Evolutionary conservation across 2,797 vertebrate genomes (phyloP).

Genomic region (Peromyscus nudipes): DNA sequence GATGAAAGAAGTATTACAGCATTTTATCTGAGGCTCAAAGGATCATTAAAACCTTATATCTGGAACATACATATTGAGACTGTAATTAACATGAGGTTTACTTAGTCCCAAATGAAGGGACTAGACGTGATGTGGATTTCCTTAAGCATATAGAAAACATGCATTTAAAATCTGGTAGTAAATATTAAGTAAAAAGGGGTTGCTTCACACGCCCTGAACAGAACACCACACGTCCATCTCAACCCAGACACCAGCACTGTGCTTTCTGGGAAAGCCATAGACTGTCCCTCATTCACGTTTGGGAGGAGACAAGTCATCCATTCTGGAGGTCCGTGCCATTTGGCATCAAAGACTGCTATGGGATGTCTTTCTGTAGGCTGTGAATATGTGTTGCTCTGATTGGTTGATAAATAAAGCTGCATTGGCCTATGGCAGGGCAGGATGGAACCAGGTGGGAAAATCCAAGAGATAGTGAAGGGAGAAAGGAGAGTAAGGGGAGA

Average conservation of each 20-base stretch:
- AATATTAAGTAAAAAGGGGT: background rate
- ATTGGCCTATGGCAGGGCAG: no score
- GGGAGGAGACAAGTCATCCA: background rate
- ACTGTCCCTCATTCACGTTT: background rate
- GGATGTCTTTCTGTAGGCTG: no score
- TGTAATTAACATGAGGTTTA: background rate
- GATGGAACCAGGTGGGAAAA: no score
- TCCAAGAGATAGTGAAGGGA: no score
- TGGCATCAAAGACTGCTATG: background rate
- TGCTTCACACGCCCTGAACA: background rate
- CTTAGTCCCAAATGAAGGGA: background rate
- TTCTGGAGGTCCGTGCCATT: background rate
- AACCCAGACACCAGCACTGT: background rate
- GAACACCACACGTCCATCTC: background rate
- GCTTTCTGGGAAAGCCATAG: background rate
- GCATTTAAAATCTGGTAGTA: background rate
- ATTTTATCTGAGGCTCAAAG: background rate
- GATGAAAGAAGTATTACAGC: background rate
- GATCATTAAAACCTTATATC: background rate
- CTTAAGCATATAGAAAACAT: background rate
- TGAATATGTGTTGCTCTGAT: no score
- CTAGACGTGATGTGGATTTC: background rate
- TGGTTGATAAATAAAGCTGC: no score
- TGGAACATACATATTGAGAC: background rate
- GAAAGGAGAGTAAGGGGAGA: no score